Percentiles rank a stretch among this genome's conserved stretches.
Conservation (phyloP, 2,888 invertebrate genomes). For the Malthinus seriepunctatus region DNA sequence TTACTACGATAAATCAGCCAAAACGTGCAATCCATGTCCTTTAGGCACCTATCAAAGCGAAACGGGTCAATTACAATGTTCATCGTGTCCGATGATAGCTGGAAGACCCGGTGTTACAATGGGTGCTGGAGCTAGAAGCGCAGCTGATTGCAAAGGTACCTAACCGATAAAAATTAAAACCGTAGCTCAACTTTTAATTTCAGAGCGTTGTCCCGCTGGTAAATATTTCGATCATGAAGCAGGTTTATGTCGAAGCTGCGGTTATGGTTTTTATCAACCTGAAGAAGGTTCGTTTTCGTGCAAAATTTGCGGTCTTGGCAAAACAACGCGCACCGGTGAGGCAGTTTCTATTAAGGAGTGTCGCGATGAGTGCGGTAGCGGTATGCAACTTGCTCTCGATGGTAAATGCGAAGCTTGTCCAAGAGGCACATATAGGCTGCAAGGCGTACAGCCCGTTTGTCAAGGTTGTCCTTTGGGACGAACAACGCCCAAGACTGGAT, state of each 20-base stretch:
- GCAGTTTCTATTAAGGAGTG: conserved; percentile 87
- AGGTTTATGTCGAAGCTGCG: conserved; percentile 88
- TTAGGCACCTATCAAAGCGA: conserved; percentile 93
- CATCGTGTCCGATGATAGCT: conserved; percentile 85
- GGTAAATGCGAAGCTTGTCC: conserved; percentile 94
- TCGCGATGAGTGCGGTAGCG: conserved; percentile 86
- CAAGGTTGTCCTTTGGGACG: conserved; percentile 85
- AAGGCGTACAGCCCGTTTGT: conserved; percentile 88
- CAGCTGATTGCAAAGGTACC: conserved; percentile 82
- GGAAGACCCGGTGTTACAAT: conserved; percentile 90
- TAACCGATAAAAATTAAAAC: neutral
- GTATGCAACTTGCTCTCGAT: conserved; percentile 82
- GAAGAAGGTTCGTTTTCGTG: conserved; percentile 90
- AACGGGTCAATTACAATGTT: conserved; percentile 86
- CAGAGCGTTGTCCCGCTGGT: conserved; percentile 90
- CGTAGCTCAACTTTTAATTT: conserved; percentile 24
- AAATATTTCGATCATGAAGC: conserved; percentile 90
- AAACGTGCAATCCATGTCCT: conserved; percentile 82
- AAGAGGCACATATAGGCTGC: conserved; percentile 69
- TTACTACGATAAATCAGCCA: conserved; percentile 75
- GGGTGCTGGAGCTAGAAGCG: conserved; percentile 83
- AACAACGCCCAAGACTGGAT: conserved; percentile 85
- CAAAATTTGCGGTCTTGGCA: conserved; percentile 84
- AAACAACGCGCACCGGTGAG: conserved; percentile 89
- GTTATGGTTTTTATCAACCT: conserved; percentile 92